Base-by-base conservation (phyloP, 2,888 invertebrate genomes). In the Parelbella ahira region DNA sequence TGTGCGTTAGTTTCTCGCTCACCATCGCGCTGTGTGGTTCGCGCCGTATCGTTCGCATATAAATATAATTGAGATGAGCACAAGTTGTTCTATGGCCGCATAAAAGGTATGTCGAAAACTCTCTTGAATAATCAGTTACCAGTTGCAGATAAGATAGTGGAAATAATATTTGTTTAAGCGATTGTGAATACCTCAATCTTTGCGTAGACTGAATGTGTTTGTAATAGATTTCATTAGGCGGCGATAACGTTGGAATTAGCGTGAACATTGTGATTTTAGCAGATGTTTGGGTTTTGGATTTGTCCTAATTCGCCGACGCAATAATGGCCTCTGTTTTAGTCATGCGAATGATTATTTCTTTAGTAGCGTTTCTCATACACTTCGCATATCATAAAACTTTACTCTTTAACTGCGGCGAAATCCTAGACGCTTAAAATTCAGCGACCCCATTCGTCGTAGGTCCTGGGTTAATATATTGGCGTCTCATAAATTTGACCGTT, bases 1-100 rank as follows among this genome's bases (percentile, higher is more conserved):
- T 45, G 21, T 39, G 47, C 13, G 45, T 56, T 55, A 61, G 61
- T 61, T 55, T 55, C 51, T 51, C 49, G 37, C 37, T 41, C 29
- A 47, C 49, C 24, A 44, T 45, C 49, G 45, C 9, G 34, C 48
- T 37, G 54, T 18, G 33, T 37, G 47, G 48, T 48, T 38, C 49
- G 30, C 11, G 8, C n/a, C 27, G 11, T 13, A 24, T n/a, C n/a
- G n/a, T n/a, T n/a, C n/a, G n/a, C 11, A 15, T 25, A 12, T 23
- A 18, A 10, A 13, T 10, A 12, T 7, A 7, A 29, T 8, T 13
- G 24, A 32, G 30, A 39, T 32, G 38, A 39, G 18, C 24, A 13
- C 8, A 11, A 4, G 4, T 1, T 4, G 8, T 32, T 8, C 15
- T 24, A 39, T 41, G 25, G 32, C 25, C 23, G 11, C 25, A 10